Evolutionary conservation across 37 sponge, comb jelly and placozoan species (phyloP).

Genomic region (Cliona cf. orientalis): DNA sequence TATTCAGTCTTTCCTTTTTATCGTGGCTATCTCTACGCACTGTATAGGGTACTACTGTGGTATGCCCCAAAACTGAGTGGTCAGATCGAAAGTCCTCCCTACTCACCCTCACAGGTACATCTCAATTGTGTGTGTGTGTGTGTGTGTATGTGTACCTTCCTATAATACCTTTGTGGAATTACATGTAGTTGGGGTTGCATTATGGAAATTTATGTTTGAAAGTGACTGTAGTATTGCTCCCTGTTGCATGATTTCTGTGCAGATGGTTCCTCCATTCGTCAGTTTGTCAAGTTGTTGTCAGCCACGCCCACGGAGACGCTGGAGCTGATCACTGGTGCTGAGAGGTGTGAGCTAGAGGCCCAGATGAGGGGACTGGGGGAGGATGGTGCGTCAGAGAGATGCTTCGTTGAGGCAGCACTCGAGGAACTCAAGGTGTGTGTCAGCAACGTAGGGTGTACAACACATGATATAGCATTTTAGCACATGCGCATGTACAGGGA

Average conservation of each 20-base stretch:
- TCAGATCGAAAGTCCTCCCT: too few species aligned
- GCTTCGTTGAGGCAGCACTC: conserved; percentile 67
- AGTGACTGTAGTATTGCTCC: too few species aligned
- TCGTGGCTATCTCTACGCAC: background rate
- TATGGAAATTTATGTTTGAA: too few species aligned
- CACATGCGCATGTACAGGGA: background rate
- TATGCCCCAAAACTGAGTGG: background rate
- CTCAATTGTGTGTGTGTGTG: background rate
- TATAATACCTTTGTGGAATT: too few species aligned
- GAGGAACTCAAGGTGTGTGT: conserved; percentile 54
- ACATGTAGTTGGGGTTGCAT: too few species aligned
- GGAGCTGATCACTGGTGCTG: conserved; percentile 44
- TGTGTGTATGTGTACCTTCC: conserved; percentile 10
- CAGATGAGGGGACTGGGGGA: conserved; percentile 32
- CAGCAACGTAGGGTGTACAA: too few species aligned
- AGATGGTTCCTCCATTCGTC: conserved; percentile 7
- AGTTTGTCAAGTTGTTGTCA: conserved; percentile 66
- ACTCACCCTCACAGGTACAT: too few species aligned
- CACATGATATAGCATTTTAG: too few species aligned
- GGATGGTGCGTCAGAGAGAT: conserved; percentile 67
- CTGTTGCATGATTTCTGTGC: background rate
- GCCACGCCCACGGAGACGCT: conserved; percentile 42
- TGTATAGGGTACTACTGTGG: background rate
- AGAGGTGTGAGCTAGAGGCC: conserved; percentile 40
- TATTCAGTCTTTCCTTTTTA: background rate